Conservation (phyloP, 1,140 invertebrate genomes). For the Eriocheir sinensis region DNA sequence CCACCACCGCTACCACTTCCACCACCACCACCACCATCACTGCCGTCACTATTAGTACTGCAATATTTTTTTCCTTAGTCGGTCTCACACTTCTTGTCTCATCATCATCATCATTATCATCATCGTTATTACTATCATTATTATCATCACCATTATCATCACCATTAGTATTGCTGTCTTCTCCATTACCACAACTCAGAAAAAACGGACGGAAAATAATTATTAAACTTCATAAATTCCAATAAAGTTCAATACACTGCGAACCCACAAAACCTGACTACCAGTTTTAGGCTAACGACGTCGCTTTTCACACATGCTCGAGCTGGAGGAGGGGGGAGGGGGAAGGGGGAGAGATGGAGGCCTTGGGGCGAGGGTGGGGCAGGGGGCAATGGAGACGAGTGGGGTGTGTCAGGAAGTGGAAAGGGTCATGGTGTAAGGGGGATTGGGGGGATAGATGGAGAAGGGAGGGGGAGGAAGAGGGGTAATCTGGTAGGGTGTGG, state of each 20-base stretch:
- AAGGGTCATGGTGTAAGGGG: not conserved
- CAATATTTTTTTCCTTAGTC: too few relatives aligned
- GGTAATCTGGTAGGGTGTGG: not conserved
- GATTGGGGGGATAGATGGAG: not conserved
- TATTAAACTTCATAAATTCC: not conserved
- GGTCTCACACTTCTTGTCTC: too few relatives aligned
- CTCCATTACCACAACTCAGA: too few relatives aligned
- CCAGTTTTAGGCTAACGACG: not conserved
- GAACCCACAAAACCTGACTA: not conserved
- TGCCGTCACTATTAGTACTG: too few relatives aligned
- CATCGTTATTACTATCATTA: too few relatives aligned
- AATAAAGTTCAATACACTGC: not conserved
- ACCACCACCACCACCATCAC: too few relatives aligned
- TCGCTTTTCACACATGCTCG: not conserved
- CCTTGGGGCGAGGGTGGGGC: not conserved
- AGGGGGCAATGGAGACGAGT: not conserved
- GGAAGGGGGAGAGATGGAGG: not conserved
- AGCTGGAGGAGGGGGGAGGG: not conserved
- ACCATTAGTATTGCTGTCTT: too few relatives aligned
- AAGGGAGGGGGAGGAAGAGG: not conserved
- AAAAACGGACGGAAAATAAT: too few relatives aligned
- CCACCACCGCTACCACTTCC: too few relatives aligned
- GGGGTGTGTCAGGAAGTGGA: not conserved
- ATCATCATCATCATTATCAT: too few relatives aligned
- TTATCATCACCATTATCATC: too few relatives aligned